Base-by-base conservation (phyloP, 2,888 invertebrate genomes). In the Unio delphinus region DNA sequence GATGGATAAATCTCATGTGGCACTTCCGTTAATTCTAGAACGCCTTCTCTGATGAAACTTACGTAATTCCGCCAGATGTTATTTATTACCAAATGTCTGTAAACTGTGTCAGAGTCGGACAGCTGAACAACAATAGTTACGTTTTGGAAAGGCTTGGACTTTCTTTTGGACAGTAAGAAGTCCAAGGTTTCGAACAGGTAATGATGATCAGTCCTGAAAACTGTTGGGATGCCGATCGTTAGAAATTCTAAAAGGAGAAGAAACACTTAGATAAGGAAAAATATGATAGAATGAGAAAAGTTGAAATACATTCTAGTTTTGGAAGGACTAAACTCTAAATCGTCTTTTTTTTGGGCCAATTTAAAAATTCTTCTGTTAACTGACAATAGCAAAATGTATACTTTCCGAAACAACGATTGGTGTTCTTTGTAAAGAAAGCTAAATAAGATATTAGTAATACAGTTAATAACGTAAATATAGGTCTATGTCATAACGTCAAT, bases 211-310 rank as follows among this genome's bases (percentile, higher is more conserved):
- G 80, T 78, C 30, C 90, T 78, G 66, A 82, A 82, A 28, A 90
- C 87, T 7, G 87, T 85, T 5, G 90, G 86, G 59, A 90, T 88
- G 17, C 89, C 90, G 23, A 90, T 87, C 4, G 88, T 85, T n/a
- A 90, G 75, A 69, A 84, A 87, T 55, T 83, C 88, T 81, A 78
- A 55, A 64, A 67, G 18, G 17, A 61, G n/a, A 70, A 6, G 7
- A 45, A 45, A 45, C 3, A 45, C 45, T 45, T 11, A 45, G 45
- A 45, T 11, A 15, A 45, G 45, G 15, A 45, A 45, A 45, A 45
- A 15, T 45, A 45, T 45, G 15, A 15, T 45, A 45, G 15, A 45
- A 45, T 45, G 45, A 15, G 45, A 3, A 3, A 45, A 3, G 15
- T 45, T 45, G 11, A 45, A 45, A 15, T 2, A 45, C 8, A 11